A percentile compares a stretch with the other conserved stretches of the same genome.
Conservation (phyloP, 2,113 vertebrate genomes). For the Cyphomyrus plagiostoma region DNA sequence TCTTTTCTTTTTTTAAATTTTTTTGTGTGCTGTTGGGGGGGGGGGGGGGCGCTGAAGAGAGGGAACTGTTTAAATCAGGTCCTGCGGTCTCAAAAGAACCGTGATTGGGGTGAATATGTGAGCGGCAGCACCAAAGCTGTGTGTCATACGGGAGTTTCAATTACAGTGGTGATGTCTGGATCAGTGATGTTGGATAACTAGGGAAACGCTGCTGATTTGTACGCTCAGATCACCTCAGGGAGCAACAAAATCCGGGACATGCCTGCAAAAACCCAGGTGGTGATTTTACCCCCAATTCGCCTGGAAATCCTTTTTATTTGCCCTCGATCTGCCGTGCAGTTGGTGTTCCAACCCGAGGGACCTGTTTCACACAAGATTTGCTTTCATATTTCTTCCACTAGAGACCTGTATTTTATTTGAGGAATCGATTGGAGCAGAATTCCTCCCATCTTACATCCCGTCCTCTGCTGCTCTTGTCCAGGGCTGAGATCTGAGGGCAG, state of each 20-base stretch:
- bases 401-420: constrained; percentile 16
- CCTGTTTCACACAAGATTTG: constrained; percentile 21
- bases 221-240: background rate
- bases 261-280: background rate
- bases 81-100: background rate
- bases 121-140: background rate
- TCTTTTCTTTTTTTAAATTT: too few relatives aligned
- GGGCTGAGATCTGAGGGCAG: background rate
- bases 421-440: constrained; percentile 20
- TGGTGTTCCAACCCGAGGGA: constrained; percentile 15
- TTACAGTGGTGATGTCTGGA: background rate
- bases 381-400: constrained; percentile 17
- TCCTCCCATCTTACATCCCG: background rate
- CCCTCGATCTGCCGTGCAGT: background rate
- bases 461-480: background rate
- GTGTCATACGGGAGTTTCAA: background rate
- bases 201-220: background rate
- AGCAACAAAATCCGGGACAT: background rate
- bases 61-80: background rate
- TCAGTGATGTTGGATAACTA: constrained; percentile 8
- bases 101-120: background rate
- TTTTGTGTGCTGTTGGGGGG: too few relatives aligned
- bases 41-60: background rate
- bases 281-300: constrained; percentile 3
- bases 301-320: constrained; percentile 12